Percentiles rank a stretch among this genome's conserved stretches.
These are phyloP conservation scores for Limonius californicus DNA, from an alignment of 1,140 invertebrate genomes.

Conservation along the genomic window DNA sequence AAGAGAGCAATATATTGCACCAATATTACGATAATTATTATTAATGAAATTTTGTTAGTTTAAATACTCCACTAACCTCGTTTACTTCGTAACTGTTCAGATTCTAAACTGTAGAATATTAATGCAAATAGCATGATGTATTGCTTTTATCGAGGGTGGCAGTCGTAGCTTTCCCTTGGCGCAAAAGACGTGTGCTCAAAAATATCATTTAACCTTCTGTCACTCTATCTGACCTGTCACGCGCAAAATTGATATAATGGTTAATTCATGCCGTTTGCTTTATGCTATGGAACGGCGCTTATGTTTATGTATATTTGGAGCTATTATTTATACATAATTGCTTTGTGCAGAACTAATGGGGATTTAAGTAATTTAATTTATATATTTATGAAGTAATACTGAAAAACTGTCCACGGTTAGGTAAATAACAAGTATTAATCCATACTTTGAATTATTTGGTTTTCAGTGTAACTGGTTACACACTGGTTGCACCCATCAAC, in stretches of 20 bases:
- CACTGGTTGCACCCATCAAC: no score
- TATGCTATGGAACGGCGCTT: conserved; percentile 24
- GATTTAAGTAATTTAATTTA: neutral
- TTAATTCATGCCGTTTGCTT: conserved; percentile 44
- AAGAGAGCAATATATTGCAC: no score
- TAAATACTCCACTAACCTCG: no score
- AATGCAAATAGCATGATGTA: no score
- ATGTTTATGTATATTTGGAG: conserved; percentile 19
- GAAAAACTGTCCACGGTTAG: no score
- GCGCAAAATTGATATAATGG: conserved; percentile 47
- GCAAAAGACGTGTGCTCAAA: conserved; percentile 3
- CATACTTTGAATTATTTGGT: no score
- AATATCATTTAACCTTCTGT: conserved; percentile 20
- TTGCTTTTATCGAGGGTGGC: no score
- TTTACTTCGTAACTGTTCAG: no score
- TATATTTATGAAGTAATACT: no score
- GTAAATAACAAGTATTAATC: no score
- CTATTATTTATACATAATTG: neutral
- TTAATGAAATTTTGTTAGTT: neutral
- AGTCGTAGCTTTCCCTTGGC: conserved; percentile 2
- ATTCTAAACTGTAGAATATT: no score
- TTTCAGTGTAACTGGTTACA: no score
- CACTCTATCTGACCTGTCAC: conserved; percentile 23
- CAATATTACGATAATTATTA: neutral
- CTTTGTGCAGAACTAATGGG: neutral